A percentile compares a stretch with the other conserved stretches of the same genome.
Conservation (phyloP, 2,113 vertebrate genomes). For the Pelecanus crispus region DNA sequence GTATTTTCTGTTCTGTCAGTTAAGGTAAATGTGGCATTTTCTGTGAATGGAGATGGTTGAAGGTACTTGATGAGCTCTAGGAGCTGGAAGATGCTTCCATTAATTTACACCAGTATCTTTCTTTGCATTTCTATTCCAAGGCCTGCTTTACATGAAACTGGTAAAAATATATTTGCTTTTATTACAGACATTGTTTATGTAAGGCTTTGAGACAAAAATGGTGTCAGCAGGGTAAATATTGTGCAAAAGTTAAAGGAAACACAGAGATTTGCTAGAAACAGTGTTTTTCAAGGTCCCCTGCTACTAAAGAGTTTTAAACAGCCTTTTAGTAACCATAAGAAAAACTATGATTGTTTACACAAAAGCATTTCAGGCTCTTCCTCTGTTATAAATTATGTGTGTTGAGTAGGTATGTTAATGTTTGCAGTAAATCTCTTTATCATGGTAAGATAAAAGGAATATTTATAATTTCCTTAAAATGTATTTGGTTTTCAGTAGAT, state of each 20-base stretch:
- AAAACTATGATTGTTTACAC: constrained; percentile 68
- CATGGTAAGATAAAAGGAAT: constrained; percentile 59
- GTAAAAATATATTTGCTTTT: constrained; percentile 62
- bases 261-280: constrained; percentile 56
- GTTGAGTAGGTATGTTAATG: constrained; percentile 32
- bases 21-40: constrained; percentile 23
- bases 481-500: constrained; percentile 3
- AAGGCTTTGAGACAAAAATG: constrained; percentile 49
- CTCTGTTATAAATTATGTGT: constrained; percentile 58
- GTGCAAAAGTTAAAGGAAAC: constrained; percentile 46
- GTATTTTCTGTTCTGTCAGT: constrained; percentile 32
- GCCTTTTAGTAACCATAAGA: constrained; percentile 56
- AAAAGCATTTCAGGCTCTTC: constrained; percentile 67
- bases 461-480: constrained; percentile 61
- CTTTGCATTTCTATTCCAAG: constrained; percentile 11
- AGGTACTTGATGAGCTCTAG: background rate
- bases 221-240: constrained; percentile 59
- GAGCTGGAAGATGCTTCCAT: background rate
- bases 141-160: background rate
- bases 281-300: constrained; percentile 21
- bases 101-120: constrained; percentile 15
- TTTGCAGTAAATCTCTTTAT: constrained; percentile 60
- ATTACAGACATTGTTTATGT: constrained; percentile 55
- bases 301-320: constrained; percentile 59
- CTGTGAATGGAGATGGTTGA: background rate